Percentiles rank a stretch among this genome's conserved stretches.
Conservation (phyloP, 2,797 vertebrate species). For the Octomys mimax region DNA sequence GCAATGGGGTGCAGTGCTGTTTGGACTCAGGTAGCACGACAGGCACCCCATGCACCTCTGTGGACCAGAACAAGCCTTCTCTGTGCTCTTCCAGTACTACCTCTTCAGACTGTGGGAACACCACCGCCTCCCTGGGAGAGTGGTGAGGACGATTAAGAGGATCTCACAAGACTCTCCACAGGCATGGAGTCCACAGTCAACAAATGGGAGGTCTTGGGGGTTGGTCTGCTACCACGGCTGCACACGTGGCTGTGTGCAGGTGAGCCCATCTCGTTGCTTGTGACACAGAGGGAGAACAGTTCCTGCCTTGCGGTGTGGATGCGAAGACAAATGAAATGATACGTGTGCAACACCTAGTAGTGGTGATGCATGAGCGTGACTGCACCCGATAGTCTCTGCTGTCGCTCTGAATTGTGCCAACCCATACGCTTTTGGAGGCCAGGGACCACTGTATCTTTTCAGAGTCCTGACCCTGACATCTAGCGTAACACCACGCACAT, state of each 20-base stretch:
- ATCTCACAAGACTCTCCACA: neutral
- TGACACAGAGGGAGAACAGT: neutral
- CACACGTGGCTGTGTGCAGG: fast-evolving
- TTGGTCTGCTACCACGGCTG: neutral
- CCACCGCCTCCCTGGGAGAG: neutral
- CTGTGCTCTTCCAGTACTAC: neutral
- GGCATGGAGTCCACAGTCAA: fast-evolving
- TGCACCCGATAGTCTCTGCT: neutral
- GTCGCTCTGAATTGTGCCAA: neutral
- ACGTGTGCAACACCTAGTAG: fast-evolving
- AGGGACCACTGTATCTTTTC: neutral
- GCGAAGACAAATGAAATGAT: neutral
- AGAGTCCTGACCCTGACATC: fast-evolving
- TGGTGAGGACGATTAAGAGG: neutral
- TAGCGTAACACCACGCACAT: fast-evolving
- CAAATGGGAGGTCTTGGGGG: neutral
- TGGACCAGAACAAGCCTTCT: neutral
- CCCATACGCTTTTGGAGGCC: neutral
- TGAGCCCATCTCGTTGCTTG: neutral
- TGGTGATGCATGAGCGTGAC: neutral
- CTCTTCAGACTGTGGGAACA: neutral
- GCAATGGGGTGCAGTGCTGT: neutral
- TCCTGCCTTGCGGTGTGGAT: fast-evolving
- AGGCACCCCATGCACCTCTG: neutral
- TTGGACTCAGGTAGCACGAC: fast-evolving